phyloP scores from a whole-genome alignment of 2,113 vertebrate species.

The Sorex araneus region DNA sequence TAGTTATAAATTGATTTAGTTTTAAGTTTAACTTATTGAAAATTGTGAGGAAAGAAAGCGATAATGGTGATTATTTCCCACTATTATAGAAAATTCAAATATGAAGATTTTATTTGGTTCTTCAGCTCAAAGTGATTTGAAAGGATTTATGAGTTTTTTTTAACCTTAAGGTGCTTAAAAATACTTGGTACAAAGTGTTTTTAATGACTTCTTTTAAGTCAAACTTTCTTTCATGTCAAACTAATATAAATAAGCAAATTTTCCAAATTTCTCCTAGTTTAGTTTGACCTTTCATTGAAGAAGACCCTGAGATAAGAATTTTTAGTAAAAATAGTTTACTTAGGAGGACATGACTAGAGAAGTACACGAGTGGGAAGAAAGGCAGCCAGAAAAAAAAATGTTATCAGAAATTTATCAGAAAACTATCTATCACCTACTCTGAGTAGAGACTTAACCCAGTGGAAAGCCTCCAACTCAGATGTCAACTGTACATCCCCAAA shows the following conservation, averaged over 20 bases:
- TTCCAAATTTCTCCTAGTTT: not conserved
- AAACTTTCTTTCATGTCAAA: not conserved
- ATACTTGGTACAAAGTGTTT: not conserved
- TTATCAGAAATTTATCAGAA: too few species aligned
- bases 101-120: constrained; percentile 3
- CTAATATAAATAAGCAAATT: constrained; percentile 8
- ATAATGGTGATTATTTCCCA: not conserved
- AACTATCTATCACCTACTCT: not conserved
- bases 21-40: constrained; percentile 52
- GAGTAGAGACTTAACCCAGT: not conserved
- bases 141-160: constrained; percentile 36
- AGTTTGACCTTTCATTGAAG: not conserved
- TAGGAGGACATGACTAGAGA: not conserved
- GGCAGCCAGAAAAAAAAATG: not conserved
- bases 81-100: not conserved
- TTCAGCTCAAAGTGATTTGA: constrained; percentile 27
- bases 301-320: not conserved
- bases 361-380: not conserved
- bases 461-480: not conserved
- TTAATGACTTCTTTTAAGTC: constrained; percentile 21
- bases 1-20: not conserved
- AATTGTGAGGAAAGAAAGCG: constrained; percentile 34
- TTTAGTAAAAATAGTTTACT: not conserved
- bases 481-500: not conserved
- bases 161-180: too few species aligned